phyloP scores from a whole-genome alignment of 2,888 invertebrate species.

The Leptinotarsa tumamoca region DNA sequence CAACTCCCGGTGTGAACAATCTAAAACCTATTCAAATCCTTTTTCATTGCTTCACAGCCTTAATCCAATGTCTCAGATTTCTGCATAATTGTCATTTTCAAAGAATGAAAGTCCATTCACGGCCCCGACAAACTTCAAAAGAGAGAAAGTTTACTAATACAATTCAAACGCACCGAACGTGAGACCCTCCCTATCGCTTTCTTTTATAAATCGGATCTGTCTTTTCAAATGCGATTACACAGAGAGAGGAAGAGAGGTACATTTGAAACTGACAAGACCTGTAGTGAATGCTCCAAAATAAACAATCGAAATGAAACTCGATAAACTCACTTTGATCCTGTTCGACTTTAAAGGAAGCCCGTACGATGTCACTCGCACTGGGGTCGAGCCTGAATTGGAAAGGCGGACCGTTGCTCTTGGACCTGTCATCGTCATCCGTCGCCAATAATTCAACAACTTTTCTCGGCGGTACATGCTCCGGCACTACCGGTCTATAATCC shows the following conservation, averaged over 20 bases:
- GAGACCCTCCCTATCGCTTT: neutral
- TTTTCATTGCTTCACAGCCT: too few relatives aligned
- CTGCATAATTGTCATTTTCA: too few relatives aligned
- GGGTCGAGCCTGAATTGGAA: constrained; percentile 95
- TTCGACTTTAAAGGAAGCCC: constrained; percentile 95
- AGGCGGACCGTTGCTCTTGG: constrained; percentile 96
- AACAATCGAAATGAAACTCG: constrained; percentile 2
- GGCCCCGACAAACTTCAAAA: neutral
- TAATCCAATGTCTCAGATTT: too few relatives aligned
- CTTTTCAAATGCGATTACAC: neutral
- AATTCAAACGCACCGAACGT: neutral
- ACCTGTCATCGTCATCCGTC: constrained; percentile 93
- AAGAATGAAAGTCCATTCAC: too few relatives aligned
- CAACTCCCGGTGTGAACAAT: too few relatives aligned
- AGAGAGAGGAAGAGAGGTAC: too few relatives aligned
- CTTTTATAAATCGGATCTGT: neutral
- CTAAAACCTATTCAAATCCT: too few relatives aligned
- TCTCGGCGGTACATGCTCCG: constrained; percentile 91
- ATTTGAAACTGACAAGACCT: neutral
- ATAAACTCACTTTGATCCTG: constrained; percentile 89
- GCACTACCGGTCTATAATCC: constrained; percentile 87
- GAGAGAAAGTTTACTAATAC: neutral
- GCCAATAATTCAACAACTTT: constrained; percentile 94
- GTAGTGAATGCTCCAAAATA: neutral
- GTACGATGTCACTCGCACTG: constrained; percentile 91